Evolutionary conservation across 2,797 vertebrate species (phyloP), one percentile per base, ranked within the genome.

Genomic region (Sebastolobus altivelis): DNA sequence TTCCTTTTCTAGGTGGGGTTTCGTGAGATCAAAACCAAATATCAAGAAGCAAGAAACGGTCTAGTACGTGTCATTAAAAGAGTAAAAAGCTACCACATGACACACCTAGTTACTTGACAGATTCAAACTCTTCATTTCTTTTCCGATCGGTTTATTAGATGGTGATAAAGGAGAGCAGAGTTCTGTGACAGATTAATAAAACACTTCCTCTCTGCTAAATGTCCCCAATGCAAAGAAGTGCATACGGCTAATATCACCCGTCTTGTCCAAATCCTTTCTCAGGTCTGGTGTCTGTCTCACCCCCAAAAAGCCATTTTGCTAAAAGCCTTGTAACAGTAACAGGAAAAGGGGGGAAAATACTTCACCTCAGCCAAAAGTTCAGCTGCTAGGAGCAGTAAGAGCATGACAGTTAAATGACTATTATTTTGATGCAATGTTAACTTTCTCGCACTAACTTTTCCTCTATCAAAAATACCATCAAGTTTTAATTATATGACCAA

Each of bases 281-380:
- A 27, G 59, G 62, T 54, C 89, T 86, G 86, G 82, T 55, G 63
- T 88, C 71, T 83, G 84, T 93, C 83, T 84, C n/a, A 40, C 1
- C 22, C 18, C 55, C 4, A 6, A 61, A 70, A 70, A 66, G 27
- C 13, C 8, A 59, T 54, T 79, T 52, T 82, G 35, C 54, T 77
- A 63, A 84, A 84, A 65, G 35, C 22, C 18, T 43, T 40, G 5
- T 71, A 67, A 79, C 27, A 74, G 66, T 13, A 82, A 84, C 65
- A 86, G 79, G 75, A 86, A 87, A 60, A 38, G 25, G 58, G 71
- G 63, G 46, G 11, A 25, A 84, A 71, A 72, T 55, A 67, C 78
- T 80, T 72, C 54, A 75, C 16, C 27, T 77, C 62, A 60, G 70
- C 37, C 27, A 65, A 60, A 60, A 78, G 33, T 65, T 65, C 33